A percentile compares a stretch with the other conserved stretches of the same genome.
Evolutionary conservation across 2,797 vertebrate genomes (phyloP).

Genomic region (Coendou prehensilis): DNA sequence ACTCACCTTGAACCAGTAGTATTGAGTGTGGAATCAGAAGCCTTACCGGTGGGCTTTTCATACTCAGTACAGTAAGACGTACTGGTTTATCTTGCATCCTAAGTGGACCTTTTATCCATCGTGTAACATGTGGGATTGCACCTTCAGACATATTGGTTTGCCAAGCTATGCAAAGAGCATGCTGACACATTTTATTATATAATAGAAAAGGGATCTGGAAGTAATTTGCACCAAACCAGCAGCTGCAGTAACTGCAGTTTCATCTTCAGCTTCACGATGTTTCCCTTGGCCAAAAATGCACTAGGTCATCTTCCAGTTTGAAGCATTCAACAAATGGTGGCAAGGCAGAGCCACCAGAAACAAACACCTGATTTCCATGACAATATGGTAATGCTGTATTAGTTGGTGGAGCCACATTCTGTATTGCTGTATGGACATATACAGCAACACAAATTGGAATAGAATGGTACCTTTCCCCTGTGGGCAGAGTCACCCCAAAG

Average conservation of each 20-base stretch:
- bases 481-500: background rate
- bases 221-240: background rate
- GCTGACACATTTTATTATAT: background rate
- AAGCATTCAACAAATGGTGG: conserved; percentile 83
- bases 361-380: conserved; percentile 88
- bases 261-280: conserved; percentile 78
- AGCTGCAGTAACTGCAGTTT: background rate
- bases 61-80: background rate
- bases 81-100: background rate
- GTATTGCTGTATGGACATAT: conserved; percentile 85
- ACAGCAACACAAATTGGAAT: background rate
- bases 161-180: background rate
- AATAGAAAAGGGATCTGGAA: conserved; percentile 49
- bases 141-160: background rate
- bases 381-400: conserved; percentile 88
- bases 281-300: conserved; percentile 82
- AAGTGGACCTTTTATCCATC: background rate
- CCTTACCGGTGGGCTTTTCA: background rate
- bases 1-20: background rate
- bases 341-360: conserved; percentile 87
- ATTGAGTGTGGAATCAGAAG: background rate
- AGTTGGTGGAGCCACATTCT: conserved; percentile 83
- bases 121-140: background rate
- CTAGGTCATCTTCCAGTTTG: conserved; percentile 86
- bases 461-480: background rate